Evolutionary conservation across 2,113 vertebrate species (phyloP).

Genomic region (Strix uralensis): DNA sequence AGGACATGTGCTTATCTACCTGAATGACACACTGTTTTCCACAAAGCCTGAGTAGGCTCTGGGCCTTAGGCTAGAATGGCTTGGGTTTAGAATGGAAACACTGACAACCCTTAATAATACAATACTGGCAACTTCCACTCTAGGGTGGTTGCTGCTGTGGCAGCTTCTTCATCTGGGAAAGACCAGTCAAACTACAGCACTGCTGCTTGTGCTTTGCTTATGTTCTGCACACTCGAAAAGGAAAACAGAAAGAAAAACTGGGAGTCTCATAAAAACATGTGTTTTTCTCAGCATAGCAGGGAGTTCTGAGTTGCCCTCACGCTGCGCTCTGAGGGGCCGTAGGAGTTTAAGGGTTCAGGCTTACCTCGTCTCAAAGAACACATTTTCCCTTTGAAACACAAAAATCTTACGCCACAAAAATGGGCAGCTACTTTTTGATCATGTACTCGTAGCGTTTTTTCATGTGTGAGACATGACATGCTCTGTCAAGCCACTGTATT

Average conservation of each 20-base stretch:
- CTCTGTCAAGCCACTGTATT: not conserved
- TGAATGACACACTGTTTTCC: not conserved
- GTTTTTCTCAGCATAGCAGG: not conserved
- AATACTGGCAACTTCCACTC: not conserved
- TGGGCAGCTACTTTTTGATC: not conserved
- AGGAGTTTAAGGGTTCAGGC: not conserved
- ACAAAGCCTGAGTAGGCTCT: not conserved
- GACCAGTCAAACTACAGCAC: not conserved
- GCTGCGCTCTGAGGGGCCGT: not conserved
- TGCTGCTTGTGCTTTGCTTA: slow-evolving; percentile 10
- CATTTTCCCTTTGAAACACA: not conserved
- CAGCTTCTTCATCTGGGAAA: slow-evolving; percentile 23
- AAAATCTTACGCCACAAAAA: not conserved
- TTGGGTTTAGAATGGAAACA: slow-evolving; percentile 6
- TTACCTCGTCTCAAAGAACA: not conserved
- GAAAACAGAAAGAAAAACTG: not conserved
- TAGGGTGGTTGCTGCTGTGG: not conserved
- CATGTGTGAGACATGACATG: not conserved
- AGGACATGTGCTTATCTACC: not conserved
- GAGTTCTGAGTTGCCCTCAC: not conserved
- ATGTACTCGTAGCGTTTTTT: not conserved
- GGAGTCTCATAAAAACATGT: not conserved
- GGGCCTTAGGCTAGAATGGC: not conserved
- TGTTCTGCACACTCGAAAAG: not conserved
- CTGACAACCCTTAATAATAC: not conserved